Evolutionary conservation across 1,140 invertebrate genomes (phyloP), one percentile per base, ranked within the genome.

Genomic region (Bombus sibiricus): DNA sequence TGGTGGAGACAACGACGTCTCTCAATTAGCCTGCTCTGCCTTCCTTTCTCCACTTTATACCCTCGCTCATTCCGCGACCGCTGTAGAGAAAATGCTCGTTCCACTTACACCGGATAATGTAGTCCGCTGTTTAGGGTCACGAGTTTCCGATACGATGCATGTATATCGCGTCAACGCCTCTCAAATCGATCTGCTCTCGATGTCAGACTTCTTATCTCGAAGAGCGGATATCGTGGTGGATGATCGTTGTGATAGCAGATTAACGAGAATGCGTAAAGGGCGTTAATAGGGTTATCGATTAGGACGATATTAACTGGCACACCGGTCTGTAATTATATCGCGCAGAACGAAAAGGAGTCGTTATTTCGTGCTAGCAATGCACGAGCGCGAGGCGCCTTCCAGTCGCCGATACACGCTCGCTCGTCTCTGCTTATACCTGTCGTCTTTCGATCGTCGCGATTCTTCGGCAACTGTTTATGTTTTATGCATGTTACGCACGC

Each of bases 1-100:
- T 91, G 92, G 92, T 88, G 89, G 92, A 94, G 94, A 94, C 94
- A 95, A 94, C 92, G 93, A 93, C 93, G 92, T 94, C 93, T 92
- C 93, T 94, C 92, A 93, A 94, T 94, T 94, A 93, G 87, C 92
- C 72, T 76, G 79, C 83, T 88, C 85, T 47, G 77, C 64, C 74
- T 89, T 77, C 76, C 64, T 81, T 41, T 62, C 41, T 43, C 37
- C 25, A 22, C 34, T 59, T 18, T 74, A 28, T 43, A 10, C 9
- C 39, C 18, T 10, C 15, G 28, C 39, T 37, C 25, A 32, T 5
- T 28, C 34, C 41, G 12, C 53, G 18, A n/a, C 6, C 22, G 9
- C 25, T 9, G n/a, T 5, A 53, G 13, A 43, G 41, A 34, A 64
- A 41, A 25, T 32, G 15, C 10, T 79, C 13, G 76, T 72, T 85